Evolutionary conservation across 2,797 vertebrate species (phyloP).

Genomic region (Austrolebias charrua): DNA sequence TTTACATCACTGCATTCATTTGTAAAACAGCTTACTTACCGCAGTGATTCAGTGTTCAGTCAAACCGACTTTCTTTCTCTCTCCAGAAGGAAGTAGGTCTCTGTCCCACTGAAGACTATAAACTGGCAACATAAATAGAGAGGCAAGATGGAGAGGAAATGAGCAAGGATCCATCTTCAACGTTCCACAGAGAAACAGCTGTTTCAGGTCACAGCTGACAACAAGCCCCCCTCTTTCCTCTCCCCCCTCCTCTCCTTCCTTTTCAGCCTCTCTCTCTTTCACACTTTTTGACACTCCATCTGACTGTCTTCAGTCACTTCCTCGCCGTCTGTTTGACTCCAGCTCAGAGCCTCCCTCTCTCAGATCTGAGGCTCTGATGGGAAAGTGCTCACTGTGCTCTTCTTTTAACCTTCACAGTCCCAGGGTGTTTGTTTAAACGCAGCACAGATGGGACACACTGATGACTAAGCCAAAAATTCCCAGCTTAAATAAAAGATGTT

Average conservation of each 20-base stretch:
- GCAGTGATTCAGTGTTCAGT: constrained; percentile 57
- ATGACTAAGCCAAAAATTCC: constrained; percentile 74
- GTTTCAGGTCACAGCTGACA: constrained; percentile 77
- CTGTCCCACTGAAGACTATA: constrained; percentile 64
- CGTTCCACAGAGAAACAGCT: constrained; percentile 78
- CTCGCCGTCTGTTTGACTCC: constrained; percentile 29
- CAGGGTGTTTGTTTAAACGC: constrained; percentile 59
- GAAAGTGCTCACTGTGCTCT: constrained; percentile 57
- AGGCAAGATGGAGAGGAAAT: constrained; percentile 74
- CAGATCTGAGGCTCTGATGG: constrained; percentile 46
- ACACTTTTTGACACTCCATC: constrained; percentile 45
- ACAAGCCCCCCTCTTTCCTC: constrained; percentile 68
- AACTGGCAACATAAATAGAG: constrained; percentile 73
- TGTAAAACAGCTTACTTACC: constrained; percentile 31
- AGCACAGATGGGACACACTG: constrained; percentile 74
- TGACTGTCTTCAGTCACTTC: constrained; percentile 58
- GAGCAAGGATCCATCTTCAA: constrained; percentile 74
- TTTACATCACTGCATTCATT: constrained; percentile 23
- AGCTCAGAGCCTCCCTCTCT: constrained; percentile 23
- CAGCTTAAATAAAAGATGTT: constrained; percentile 63
- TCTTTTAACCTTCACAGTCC: constrained; percentile 74
- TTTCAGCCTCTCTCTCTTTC: constrained; percentile 24
- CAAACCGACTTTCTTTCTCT: constrained; percentile 61
- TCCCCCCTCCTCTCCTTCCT: constrained; percentile 36
- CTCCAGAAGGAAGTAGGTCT: constrained; percentile 56